Percentiles rank a stretch among this genome's conserved stretches.
Evolutionary conservation across 2,113 vertebrate species (phyloP).

Genomic region (Clarias batrachus): DNA sequence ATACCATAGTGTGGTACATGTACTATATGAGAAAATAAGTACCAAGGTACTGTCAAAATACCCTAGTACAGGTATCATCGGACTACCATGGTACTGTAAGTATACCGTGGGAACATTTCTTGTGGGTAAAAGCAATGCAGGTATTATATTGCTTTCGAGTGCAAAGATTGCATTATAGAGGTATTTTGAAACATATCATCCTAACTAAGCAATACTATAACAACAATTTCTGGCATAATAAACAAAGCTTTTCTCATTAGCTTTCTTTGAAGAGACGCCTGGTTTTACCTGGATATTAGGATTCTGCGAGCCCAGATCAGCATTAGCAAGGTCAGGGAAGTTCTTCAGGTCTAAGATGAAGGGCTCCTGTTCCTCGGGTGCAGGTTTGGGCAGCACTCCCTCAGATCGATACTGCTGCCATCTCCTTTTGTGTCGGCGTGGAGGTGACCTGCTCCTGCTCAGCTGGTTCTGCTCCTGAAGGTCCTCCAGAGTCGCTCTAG

Average conservation of each 20-base stretch:
- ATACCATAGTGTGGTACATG: too few relatives aligned
- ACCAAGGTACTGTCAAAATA: too few relatives aligned
- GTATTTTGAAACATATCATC: too few relatives aligned
- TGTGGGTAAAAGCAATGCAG: too few relatives aligned
- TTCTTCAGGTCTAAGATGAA: conserved; percentile 82
- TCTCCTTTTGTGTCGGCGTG: conserved; percentile 45
- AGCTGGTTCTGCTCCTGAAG: conserved; percentile 58
- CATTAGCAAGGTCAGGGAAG: conserved; percentile 77
- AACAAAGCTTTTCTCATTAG: background rate
- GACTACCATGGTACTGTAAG: too few relatives aligned
- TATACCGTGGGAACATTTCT: too few relatives aligned
- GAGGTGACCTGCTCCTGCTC: conserved; percentile 55
- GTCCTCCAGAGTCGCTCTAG: conserved; percentile 51
- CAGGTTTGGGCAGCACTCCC: conserved; percentile 32
- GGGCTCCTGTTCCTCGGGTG: conserved; percentile 64
- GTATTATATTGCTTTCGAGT: too few relatives aligned
- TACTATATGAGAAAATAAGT: too few relatives aligned
- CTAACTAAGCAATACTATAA: too few relatives aligned
- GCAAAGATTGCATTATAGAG: too few relatives aligned
- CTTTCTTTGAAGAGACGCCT: background rate
- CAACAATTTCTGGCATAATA: background rate
- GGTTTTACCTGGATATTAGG: conserved; percentile 84
- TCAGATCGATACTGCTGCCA: conserved; percentile 57
- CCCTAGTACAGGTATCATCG: too few relatives aligned
- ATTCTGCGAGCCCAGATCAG: conserved; percentile 78